Conservation (phyloP, 2,888 invertebrate genomes). For the Hoplodrina blanda region DNA sequence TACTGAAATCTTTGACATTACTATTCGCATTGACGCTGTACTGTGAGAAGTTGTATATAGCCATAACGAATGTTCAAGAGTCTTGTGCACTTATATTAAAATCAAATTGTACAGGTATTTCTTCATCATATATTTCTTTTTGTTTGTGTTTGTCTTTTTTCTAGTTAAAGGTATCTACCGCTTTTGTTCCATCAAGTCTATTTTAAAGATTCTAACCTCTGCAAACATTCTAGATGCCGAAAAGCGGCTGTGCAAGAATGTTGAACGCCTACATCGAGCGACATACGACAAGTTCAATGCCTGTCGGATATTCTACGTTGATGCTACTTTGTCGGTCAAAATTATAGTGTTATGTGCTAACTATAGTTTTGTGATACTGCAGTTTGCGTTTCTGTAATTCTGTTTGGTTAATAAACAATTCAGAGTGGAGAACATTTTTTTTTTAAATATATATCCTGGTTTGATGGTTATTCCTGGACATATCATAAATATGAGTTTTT, state of each 20-base stretch:
- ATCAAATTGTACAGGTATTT: not conserved
- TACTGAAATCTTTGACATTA: not conserved
- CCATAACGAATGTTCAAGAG: not conserved
- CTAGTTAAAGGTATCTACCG: too few species aligned
- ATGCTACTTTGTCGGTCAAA: not conserved
- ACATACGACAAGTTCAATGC: not conserved
- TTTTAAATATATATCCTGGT: too few species aligned
- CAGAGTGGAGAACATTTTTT: too few species aligned
- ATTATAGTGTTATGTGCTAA: not conserved
- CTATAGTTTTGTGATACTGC: not conserved
- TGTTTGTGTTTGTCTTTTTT: not conserved
- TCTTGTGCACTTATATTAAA: not conserved
- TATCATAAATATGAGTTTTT: too few species aligned
- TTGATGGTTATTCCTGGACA: too few species aligned
- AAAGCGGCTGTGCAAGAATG: not conserved
- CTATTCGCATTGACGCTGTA: not conserved
- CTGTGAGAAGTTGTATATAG: not conserved
- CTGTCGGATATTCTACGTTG: not conserved
- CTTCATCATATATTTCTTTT: too few species aligned
- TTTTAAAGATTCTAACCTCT: too few species aligned
- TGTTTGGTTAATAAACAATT: not conserved
- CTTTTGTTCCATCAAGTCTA: not conserved
- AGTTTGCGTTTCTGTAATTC: not conserved
- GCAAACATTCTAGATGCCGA: not conserved
- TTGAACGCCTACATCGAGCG: slow-evolving; percentile 3